Conservation (phyloP, 53 echinoderm and acorn worm genomes). For the Henricia sp. region DNA sequence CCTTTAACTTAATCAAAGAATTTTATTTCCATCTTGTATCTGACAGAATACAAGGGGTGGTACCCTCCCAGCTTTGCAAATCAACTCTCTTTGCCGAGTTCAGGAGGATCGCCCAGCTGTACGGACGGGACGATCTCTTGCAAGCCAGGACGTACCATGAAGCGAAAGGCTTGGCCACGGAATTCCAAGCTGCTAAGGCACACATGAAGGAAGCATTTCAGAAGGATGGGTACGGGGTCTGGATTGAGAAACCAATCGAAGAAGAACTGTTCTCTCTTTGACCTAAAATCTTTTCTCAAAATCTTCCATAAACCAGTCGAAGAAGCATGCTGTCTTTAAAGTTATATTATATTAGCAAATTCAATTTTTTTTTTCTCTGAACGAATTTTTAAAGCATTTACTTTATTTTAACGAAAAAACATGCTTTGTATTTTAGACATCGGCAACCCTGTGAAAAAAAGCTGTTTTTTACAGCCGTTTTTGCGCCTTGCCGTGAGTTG, state of each 20-base stretch:
- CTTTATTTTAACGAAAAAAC: too few species aligned
- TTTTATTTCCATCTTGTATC: neutral
- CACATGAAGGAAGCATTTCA: conserved; percentile 83
- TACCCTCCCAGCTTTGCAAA: conserved; percentile 90
- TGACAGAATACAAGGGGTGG: conserved; percentile 81
- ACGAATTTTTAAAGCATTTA: too few species aligned
- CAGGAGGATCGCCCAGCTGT: conserved; percentile 67
- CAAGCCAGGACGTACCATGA: conserved; percentile 78
- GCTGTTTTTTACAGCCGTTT: too few species aligned
- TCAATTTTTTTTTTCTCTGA: too few species aligned
- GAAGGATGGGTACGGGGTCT: conserved; percentile 83
- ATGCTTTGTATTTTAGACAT: too few species aligned
- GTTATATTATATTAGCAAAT: too few species aligned
- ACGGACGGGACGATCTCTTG: conserved; percentile 71
- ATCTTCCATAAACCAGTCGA: too few species aligned
- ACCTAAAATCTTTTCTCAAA: neutral
- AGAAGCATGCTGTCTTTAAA: too few species aligned
- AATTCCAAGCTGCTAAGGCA: conserved; percentile 78
- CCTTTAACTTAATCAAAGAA: too few species aligned
- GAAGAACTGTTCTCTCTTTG: conserved; percentile 81
- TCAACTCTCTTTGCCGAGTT: conserved; percentile 83
- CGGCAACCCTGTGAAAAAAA: too few species aligned
- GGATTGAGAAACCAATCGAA: conserved; percentile 96
- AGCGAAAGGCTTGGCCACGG: conserved; percentile 77
- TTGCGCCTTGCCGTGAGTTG: too few species aligned